Base-by-base conservation (phyloP, 2,797 vertebrate genomes). In the Lacerta viridis region DNA sequence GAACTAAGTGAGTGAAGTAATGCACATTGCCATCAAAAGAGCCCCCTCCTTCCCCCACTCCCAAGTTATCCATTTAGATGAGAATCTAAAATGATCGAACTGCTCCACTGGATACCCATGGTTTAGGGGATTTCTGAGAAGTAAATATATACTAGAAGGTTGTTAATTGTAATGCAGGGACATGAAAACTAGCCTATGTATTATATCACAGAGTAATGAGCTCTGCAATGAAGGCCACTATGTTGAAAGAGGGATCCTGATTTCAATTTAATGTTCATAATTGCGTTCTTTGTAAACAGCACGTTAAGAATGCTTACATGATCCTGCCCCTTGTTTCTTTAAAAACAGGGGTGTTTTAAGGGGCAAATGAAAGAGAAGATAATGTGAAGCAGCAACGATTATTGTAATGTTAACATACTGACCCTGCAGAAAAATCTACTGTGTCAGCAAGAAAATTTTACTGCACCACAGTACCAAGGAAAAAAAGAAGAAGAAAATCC, bases 341-440 rank as follows among this genome's bases (percentile, higher is more conserved):
- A 81, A 90, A 69, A 90, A 61, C 23, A 81, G 3, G 20, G 18
- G 15, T 71, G 36, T 36, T 76, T 23, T 81, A 68, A 75, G 46
- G 71, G 41, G 41, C 69, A 88, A 80, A 75, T 81, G 78, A 85
- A 85, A 81, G 77, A 81, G 86, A 69, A 88, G n/a, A 78, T 72
- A 88, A 84, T 84, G 50, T 71, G 81, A 83, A 64, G 80, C 66
- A 90, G 88, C 66, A 83, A 84, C 18, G 10, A 80, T 90, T 87
- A 90, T 84, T n/a, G 59, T 81, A 84, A 59, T 81, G 29, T 90
- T 85, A 87, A 88, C 82, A 84, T 88, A 76, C 43, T 85, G 82
- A 69, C 82, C 82, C 82, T 85, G 82, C 77, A 87, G 80, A 87
- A 64, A 84, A 87, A 90, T 50, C 69, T 68, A 68, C 77, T 69